Conservation (phyloP, 1,140 invertebrate species). For the Catajapyx aquilonaris region DNA sequence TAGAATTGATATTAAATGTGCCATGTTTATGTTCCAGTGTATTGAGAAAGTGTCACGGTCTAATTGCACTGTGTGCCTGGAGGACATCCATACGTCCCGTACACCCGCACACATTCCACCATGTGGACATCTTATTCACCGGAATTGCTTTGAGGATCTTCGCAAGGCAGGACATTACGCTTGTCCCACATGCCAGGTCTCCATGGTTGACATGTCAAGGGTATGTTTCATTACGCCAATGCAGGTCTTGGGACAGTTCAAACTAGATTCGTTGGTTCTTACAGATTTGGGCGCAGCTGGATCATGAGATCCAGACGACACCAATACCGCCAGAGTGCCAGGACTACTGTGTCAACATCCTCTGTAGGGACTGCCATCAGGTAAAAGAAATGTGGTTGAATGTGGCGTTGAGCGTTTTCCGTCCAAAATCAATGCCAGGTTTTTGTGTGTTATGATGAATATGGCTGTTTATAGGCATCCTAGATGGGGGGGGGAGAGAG, state of each 20-base stretch:
- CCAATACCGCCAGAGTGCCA: constrained; percentile 63
- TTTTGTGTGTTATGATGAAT: no score
- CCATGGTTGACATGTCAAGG: constrained; percentile 58
- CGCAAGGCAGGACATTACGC: no score
- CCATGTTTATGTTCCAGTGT: constrained; percentile 39
- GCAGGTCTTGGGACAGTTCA: no score
- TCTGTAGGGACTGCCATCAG: constrained; percentile 76
- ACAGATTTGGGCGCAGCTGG: constrained; percentile 53
- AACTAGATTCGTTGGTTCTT: no score
- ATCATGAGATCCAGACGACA: constrained; percentile 52
- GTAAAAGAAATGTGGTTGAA: constrained; percentile 22
- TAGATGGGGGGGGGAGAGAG: background rate
- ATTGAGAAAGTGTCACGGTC: constrained; percentile 66
- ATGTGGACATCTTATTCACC: constrained; percentile 67
- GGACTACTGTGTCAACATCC: constrained; percentile 50
- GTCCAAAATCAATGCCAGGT: no score
- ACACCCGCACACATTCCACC: constrained; percentile 66
- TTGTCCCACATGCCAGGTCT: constrained; percentile 61
- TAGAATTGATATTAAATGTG: no score
- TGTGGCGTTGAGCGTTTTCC: background rate
- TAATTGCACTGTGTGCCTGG: no score
- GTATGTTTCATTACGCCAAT: constrained; percentile 19
- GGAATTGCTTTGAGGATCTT: no score
- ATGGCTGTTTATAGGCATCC: background rate
- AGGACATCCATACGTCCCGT: no score